These are phyloP conservation scores for Dryobotodes eremita DNA, from an alignment of 2,888 invertebrate genomes.

Conservation along the genomic window DNA sequence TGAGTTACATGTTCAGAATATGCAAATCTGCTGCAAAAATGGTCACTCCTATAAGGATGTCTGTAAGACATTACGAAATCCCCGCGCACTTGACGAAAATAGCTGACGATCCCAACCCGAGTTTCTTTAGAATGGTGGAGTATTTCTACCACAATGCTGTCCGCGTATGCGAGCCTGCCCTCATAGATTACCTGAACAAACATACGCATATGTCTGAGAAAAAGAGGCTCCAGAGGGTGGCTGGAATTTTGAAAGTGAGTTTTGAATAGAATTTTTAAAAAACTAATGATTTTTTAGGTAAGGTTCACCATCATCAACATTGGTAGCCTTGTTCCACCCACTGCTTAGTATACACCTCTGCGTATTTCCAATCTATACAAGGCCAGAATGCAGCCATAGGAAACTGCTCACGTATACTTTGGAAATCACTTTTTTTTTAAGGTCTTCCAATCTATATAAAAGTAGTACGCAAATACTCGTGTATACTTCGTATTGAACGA, in stretches of 20 bases:
- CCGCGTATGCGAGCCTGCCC: conserved; percentile 86
- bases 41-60: conserved; percentile 50
- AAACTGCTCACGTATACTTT: too few species aligned
- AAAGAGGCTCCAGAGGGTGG: conserved; percentile 91
- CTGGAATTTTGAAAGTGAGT: conserved; percentile 91
- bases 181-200: conserved; percentile 88
- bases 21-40: conserved; percentile 5
- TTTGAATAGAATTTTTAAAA: background rate
- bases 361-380: too few species aligned
- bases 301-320: background rate
- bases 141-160: conserved; percentile 93
- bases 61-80: conserved; percentile 80
- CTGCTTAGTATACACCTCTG: too few species aligned
- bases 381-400: too few species aligned
- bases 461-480: too few species aligned
- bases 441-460: too few species aligned
- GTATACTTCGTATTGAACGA: too few species aligned
- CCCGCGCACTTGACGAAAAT: conserved; percentile 81
- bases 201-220: conserved; percentile 88
- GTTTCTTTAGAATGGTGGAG: conserved; percentile 92
- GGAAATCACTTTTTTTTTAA: too few species aligned
- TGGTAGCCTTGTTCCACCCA: background rate
- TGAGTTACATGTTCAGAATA: conserved; percentile 29
- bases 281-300: background rate
- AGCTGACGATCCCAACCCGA: conserved; percentile 84